Conservation (phyloP, 2,113 vertebrate genomes). For the Dicentrarchus labrax region DNA sequence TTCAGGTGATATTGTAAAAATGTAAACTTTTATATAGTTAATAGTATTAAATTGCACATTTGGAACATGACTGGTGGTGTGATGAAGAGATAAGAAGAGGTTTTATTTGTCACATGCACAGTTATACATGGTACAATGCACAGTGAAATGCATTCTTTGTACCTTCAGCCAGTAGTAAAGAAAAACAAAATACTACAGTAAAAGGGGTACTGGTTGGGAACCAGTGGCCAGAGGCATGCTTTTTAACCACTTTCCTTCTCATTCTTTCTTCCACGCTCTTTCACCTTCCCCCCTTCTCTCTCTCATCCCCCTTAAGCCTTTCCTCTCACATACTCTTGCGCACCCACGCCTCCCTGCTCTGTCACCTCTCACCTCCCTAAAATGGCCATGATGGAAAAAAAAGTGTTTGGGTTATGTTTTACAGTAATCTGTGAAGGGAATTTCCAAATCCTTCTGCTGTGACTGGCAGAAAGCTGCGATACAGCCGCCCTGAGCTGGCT, state of each 20-base stretch:
- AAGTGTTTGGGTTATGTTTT: slow-evolving; percentile 6
- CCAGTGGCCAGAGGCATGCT: not conserved
- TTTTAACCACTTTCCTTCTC: not conserved
- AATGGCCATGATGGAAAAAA: not conserved
- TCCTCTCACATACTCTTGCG: not conserved
- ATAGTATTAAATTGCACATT: no score
- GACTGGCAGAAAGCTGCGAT: not conserved
- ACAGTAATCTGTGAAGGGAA: slow-evolving; percentile 1
- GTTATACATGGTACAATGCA: no score
- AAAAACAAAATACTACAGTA: no score
- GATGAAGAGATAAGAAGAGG: no score
- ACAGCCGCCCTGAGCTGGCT: slow-evolving; percentile 1
- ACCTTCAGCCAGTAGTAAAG: no score
- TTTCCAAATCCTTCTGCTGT: not conserved
- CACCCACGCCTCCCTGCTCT: not conserved
- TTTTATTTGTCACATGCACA: no score
- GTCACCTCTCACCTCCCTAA: not conserved
- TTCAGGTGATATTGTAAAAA: no score
- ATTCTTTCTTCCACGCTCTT: not conserved
- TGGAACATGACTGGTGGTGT: no score
- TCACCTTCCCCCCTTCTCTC: not conserved
- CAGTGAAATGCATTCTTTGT: no score
- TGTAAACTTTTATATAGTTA: no score
- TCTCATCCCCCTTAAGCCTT: not conserved
- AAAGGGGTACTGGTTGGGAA: no score